Base-by-base conservation (phyloP, 2,888 invertebrate genomes). In the Lepidocyrtinus sp. region DNA sequence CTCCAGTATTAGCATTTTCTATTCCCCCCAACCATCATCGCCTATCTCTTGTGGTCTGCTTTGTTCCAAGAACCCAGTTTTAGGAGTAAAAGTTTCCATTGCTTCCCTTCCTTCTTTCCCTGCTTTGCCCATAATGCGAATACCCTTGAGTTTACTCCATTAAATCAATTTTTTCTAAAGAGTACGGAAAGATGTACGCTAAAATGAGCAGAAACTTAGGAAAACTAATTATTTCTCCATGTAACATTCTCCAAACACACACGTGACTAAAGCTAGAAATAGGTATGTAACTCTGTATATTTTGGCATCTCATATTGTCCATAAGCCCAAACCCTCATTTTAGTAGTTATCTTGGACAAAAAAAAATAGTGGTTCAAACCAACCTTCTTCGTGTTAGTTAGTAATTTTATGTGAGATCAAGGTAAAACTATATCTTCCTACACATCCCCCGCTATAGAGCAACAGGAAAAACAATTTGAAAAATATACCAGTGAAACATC, bases 141-240 rank as follows among this genome's bases (percentile, higher is more conserved):
- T 50, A 50, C 50, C 2, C 50, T 12, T 17, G 15, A 50, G 50
- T 50, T 50, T 50, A 2, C n/a, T n/a, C n/a, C n/a, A n/a, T n/a
- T 50, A 50, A 15, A 50, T 50, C 50, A 50, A 7, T 50, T 50
- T 36, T 36, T 36, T 12, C 50, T 7, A 12, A 15, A 12, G 50
- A 50, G 50, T n/a, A n/a, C n/a, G n/a, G n/a, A n/a, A n/a, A n/a
- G 50, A 50, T 50, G 50, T 50, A 7, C 50, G 50, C 50, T 50
- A 50, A 7, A 17, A 50, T 50, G 50, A 50, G 50, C 50, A 50
- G 50, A 50, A 50, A 50, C 50, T 50, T 50, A 36, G 50, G 50
- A 50, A 50, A 50, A 50, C 50, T 50, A 50, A 50, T 50, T 50
- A 50, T 50, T 50, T 36, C 17, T 17, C 50, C 50, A n/a, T n/a